Conservation (phyloP, 1,140 invertebrate species). For the Uloborus diversus region DNA sequence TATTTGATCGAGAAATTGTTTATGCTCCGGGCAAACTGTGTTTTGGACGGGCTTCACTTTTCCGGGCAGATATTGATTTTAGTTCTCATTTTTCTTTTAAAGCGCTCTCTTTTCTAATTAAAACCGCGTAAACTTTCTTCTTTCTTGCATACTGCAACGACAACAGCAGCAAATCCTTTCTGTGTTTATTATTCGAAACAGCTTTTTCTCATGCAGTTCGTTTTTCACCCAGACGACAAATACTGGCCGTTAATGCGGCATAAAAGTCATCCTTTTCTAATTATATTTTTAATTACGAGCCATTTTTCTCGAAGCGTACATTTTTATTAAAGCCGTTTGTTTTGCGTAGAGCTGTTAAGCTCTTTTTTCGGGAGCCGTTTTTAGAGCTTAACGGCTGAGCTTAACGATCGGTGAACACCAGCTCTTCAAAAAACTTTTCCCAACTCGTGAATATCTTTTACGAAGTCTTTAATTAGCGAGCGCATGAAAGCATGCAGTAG, state of each 20-base stretch:
- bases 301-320: constrained; percentile 2
- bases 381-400: background rate
- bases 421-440: constrained; percentile 37
- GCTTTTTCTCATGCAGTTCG: background rate
- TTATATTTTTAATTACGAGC: constrained; percentile 53
- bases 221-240: constrained; percentile 30
- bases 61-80: constrained; percentile 51
- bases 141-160: constrained; percentile 35
- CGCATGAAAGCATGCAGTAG: constrained; percentile 5
- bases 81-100: constrained; percentile 40
- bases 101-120: constrained; percentile 50
- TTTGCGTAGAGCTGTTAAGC: background rate
- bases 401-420: background rate
- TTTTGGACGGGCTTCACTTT: constrained; percentile 19
- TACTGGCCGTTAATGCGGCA: constrained; percentile 28
- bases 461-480: constrained; percentile 47
- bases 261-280: constrained; percentile 22
- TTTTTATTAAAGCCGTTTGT: constrained; percentile 21
- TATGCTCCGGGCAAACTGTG: constrained; percentile 43
- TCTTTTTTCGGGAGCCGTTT: constrained; percentile 16
- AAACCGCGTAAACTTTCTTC: constrained; percentile 50
- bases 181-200: constrained; percentile 49
- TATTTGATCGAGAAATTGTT: constrained; percentile 22
- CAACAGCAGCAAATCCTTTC: constrained; percentile 47
- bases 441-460: constrained; percentile 45